These are phyloP conservation scores for Ennomos erosarius DNA, from an alignment of 2,888 invertebrate genomes.

Conservation along the genomic window DNA sequence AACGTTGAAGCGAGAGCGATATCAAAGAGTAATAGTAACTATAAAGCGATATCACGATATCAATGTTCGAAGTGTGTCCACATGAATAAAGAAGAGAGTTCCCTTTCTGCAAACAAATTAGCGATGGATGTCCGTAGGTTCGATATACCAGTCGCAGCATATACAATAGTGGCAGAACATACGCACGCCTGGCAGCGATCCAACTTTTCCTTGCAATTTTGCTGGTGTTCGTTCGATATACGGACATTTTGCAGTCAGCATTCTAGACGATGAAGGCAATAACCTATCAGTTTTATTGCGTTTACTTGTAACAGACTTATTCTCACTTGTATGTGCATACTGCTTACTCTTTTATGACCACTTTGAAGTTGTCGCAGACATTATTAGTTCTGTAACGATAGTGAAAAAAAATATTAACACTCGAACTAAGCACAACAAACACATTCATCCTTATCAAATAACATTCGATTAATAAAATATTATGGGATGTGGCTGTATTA, in stretches of 20 bases:
- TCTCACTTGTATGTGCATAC: slow-evolving; percentile 43
- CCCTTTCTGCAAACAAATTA: slow-evolving; percentile 70
- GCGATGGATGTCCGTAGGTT: slow-evolving; percentile 40
- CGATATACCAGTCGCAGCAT: slow-evolving; percentile 10
- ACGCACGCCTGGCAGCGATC: slow-evolving; percentile 63
- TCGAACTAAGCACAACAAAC: too few species aligned
- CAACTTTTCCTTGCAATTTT: slow-evolving; percentile 78
- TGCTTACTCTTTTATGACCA: slow-evolving; percentile 23
- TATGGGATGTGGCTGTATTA: too few species aligned
- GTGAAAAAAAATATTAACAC: too few species aligned
- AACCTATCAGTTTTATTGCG: slow-evolving; percentile 70
- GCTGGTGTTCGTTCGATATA: slow-evolving; percentile 64
- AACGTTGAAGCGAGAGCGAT: slow-evolving; percentile 41
- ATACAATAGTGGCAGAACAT: slow-evolving; percentile 25
- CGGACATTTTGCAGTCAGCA: slow-evolving; percentile 67
- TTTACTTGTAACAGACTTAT: slow-evolving; percentile 55
- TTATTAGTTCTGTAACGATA: too few species aligned
- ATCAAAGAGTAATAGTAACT: too few species aligned
- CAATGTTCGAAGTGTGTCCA: slow-evolving; percentile 51
- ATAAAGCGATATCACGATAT: too few species aligned
- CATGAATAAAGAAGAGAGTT: slow-evolving; percentile 70
- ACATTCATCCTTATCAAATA: background rate
- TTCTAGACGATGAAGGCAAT: slow-evolving; percentile 72
- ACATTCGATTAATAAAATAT: background rate
- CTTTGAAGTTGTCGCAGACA: slow-evolving; percentile 11